Percentiles rank a stretch among this genome's conserved stretches.
Conservation (phyloP, 2,113 vertebrate species). For the Balaenoptera acutorostrata region DNA sequence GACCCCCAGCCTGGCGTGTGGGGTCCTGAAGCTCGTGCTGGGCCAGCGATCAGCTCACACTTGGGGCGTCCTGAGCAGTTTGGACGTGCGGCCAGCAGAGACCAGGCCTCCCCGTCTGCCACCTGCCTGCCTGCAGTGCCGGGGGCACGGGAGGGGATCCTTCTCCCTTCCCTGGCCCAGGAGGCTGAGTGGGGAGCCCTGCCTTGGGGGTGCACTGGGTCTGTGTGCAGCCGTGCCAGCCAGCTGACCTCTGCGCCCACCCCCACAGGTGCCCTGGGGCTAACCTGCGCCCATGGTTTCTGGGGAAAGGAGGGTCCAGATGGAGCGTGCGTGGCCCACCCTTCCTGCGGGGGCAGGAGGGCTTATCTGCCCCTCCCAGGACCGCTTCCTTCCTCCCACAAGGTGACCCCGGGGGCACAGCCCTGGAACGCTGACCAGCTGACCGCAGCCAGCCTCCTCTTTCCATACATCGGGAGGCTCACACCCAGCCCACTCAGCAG, state of each 20-base stretch:
- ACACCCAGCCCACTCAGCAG: accelerated
- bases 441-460: neutral
- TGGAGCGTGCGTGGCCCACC: accelerated
- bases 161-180: neutral
- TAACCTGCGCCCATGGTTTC: neutral
- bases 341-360: slow-evolving; percentile 26
- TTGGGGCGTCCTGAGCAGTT: accelerated
- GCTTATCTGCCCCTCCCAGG: slow-evolving; percentile 20
- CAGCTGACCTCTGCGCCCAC: neutral
- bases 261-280: neutral
- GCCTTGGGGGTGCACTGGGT: too few species aligned
- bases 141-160: accelerated
- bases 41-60: accelerated
- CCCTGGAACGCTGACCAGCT: slow-evolving; percentile 40
- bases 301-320: neutral
- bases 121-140: accelerated
- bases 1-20: accelerated
- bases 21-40: accelerated
- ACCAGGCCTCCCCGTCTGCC: neutral
- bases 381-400: slow-evolving; percentile 51
- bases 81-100: neutral
- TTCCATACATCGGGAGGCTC: neutral
- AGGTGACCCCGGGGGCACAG: neutral
- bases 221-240: neutral
- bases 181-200: too few species aligned